Percentiles rank a stretch among this genome's conserved stretches.
Evolutionary conservation across 1,140 invertebrate species (phyloP).

Genomic region (Drosophila equinoxialis): DNA sequence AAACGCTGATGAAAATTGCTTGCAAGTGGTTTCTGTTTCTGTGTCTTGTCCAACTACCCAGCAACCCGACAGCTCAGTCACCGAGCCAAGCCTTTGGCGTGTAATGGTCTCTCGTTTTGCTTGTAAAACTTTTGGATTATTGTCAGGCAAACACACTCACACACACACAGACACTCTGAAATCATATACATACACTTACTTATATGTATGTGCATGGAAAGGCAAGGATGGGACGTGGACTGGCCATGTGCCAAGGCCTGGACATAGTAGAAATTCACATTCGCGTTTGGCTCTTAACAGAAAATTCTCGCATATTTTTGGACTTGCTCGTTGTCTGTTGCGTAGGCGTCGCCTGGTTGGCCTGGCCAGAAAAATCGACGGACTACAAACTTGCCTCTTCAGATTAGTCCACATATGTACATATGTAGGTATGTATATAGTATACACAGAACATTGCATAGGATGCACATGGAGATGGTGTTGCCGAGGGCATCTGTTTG

Average conservation of each 20-base stretch:
- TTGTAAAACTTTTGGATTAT: constrained; percentile 82
- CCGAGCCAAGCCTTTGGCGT: constrained; percentile 52
- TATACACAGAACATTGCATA: neutral
- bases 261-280: constrained; percentile 52
- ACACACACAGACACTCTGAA: constrained; percentile 20
- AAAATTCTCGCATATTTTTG: constrained; percentile 76
- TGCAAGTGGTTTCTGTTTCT: constrained; percentile 79
- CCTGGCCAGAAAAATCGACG: constrained; percentile 60
- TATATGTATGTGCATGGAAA: neutral
- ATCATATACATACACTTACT: constrained; percentile 1
- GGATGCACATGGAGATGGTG: constrained; percentile 36
- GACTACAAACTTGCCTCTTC: constrained; percentile 4
- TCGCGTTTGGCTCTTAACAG: constrained; percentile 73
- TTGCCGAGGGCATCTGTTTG: constrained; percentile 42
- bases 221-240: constrained; percentile 17
- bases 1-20: constrained; percentile 74
- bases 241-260: constrained; percentile 70
- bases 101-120: constrained; percentile 79
- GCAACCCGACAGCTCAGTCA: constrained; percentile 13
- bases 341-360: constrained; percentile 76
- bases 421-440: too few relatives aligned
- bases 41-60: constrained; percentile 43
- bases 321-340: constrained; percentile 35
- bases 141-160: constrained; percentile 60
- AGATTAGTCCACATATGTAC: neutral